Conservation (phyloP, 2,888 invertebrate genomes). For the Siphlonurus alternatus region DNA sequence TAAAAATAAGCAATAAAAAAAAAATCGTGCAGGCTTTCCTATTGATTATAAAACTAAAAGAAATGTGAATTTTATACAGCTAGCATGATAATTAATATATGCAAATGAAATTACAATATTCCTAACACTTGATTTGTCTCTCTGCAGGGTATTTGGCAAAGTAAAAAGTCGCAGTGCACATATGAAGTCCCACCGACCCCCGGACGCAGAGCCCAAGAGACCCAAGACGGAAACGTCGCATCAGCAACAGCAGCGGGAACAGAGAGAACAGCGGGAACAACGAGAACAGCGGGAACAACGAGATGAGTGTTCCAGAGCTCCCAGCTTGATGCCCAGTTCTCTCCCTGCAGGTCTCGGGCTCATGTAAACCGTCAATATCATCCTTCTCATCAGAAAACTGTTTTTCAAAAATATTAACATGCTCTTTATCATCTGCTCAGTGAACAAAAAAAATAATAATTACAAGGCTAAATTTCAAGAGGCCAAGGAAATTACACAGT, state of each 20-base stretch:
- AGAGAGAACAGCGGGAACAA: conserved; percentile 1
- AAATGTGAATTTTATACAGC: no score
- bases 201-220: conserved; percentile 62
- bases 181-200: conserved; percentile 96
- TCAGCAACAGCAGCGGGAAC: conserved; percentile 9
- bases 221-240: conserved; percentile 30
- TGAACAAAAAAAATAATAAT: neutral
- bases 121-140: no score
- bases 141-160: conserved; percentile 82
- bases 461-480: neutral
- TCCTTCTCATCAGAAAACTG: neutral
- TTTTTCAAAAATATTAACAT: neutral
- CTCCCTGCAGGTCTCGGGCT: neutral
- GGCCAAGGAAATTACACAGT: neutral
- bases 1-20: no score
- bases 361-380: neutral
- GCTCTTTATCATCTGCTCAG: neutral
- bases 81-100: no score
- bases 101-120: no score
- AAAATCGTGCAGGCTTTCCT: no score
- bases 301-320: neutral
- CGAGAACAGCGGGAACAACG: neutral
- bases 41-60: no score
- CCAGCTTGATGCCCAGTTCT: neutral
- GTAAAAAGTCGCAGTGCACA: conserved; percentile 98